Percentiles rank a stretch among this genome's conserved stretches.
phyloP scores from a whole-genome alignment of 30 jellyfish, hydroid and myxozoan genomes.

The Aurelia sp. region DNA sequence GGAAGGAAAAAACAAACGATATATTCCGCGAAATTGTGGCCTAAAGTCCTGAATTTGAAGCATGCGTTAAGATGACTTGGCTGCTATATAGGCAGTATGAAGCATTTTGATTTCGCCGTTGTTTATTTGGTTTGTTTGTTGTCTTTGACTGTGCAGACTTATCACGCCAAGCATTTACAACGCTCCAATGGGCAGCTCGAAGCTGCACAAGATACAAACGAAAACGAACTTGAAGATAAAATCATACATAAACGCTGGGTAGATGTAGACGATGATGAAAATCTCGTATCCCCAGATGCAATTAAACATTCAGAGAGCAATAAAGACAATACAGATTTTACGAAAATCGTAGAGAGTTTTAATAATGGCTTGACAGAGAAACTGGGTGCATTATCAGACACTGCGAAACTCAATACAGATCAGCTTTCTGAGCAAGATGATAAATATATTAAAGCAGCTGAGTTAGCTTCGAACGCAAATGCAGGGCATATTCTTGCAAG shows the following conservation, averaged over 20 bases:
- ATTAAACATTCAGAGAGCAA: slow-evolving; percentile 41
- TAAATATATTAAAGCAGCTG: slow-evolving; percentile 64
- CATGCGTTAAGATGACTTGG: slow-evolving; percentile 10
- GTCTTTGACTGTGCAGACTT: neutral
- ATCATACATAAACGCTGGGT: slow-evolving; percentile 49
- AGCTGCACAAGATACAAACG: neutral
- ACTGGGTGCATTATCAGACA: slow-evolving; percentile 46
- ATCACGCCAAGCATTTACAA: slow-evolving; percentile 12
- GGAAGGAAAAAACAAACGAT: neutral
- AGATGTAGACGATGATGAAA: slow-evolving; percentile 75
- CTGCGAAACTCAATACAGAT: slow-evolving; percentile 6
- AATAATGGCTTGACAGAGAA: slow-evolving; percentile 60
- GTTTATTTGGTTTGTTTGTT: slow-evolving; percentile 36
- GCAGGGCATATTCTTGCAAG: slow-evolving; percentile 33
- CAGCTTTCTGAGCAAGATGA: slow-evolving; percentile 60
- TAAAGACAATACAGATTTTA: slow-evolving; percentile 65
- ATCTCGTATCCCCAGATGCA: slow-evolving; percentile 31
- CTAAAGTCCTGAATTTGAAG: neutral
- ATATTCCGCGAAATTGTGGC: neutral
- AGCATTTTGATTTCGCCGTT: neutral
- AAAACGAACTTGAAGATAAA: neutral
- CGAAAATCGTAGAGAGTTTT: slow-evolving; percentile 64
- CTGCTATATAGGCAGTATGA: slow-evolving; percentile 11
- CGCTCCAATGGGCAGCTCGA: slow-evolving; percentile 43
- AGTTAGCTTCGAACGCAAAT: neutral